Evolutionary conservation across 2,113 vertebrate genomes (phyloP).

Genomic region (cat (Felis catus)): DNA sequence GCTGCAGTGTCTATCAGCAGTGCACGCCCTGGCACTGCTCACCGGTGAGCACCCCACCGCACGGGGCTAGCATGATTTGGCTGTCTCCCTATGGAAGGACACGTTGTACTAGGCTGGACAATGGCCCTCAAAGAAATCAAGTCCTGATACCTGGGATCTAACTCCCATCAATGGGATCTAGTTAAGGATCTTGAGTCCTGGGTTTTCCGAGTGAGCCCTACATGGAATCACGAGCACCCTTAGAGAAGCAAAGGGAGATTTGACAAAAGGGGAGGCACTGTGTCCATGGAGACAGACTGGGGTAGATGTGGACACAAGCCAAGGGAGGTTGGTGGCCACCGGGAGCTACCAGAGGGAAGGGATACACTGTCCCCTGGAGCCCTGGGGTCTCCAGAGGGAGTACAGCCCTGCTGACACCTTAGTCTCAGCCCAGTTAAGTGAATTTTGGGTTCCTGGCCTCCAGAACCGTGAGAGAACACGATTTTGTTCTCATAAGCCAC

Average conservation of each 20-base stretch:
- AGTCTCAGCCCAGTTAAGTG: background rate
- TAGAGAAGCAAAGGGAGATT: background rate
- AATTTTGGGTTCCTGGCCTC: background rate
- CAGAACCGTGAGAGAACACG: background rate
- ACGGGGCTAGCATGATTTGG: background rate
- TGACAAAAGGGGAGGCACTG: background rate
- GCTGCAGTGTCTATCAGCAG: background rate
- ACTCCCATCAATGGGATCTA: background rate
- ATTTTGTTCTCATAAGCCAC: background rate
- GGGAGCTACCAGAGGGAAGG: too few relatives aligned
- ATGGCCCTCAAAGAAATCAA: background rate
- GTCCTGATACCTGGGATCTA: background rate
- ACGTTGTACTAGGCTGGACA: background rate
- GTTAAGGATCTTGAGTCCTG: background rate
- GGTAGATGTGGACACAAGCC: too few relatives aligned
- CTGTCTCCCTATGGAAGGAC: background rate
- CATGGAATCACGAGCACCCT: background rate
- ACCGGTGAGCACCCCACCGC: background rate
- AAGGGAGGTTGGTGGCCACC: too few relatives aligned
- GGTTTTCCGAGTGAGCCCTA: background rate
- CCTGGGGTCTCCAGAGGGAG: too few relatives aligned
- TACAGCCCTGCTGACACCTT: background rate
- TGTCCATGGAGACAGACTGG: too few relatives aligned
- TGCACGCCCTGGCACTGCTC: background rate
- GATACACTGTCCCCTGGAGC: too few relatives aligned